These are phyloP conservation scores for Mungos mungo DNA, from an alignment of 2,113 vertebrate genomes.

Conservation along the genomic window DNA sequence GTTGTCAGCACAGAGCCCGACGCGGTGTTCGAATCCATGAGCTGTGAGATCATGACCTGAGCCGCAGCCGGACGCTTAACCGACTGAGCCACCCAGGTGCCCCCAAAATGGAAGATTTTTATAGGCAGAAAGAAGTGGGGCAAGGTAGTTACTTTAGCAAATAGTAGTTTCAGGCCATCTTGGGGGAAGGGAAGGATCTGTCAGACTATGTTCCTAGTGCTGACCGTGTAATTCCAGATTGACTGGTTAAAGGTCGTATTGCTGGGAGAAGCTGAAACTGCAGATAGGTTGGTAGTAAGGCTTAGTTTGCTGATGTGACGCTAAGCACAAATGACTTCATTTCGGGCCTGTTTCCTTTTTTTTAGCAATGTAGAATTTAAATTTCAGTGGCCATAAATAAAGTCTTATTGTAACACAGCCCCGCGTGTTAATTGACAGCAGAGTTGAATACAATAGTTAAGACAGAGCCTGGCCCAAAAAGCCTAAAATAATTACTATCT, in stretches of 20 bases:
- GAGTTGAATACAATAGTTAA: background rate
- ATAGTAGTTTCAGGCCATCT: background rate
- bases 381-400: constrained; percentile 29
- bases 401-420: background rate
- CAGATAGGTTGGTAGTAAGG: background rate
- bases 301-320: background rate
- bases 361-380: background rate
- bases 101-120: background rate
- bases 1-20: too few relatives aligned
- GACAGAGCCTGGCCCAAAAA: background rate
- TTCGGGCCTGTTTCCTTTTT: background rate
- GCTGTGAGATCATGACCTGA: too few relatives aligned
- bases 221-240: background rate
- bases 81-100: too few relatives aligned
- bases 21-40: too few relatives aligned
- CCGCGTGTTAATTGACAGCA: background rate
- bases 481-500: background rate
- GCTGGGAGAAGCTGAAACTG: background rate
- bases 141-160: background rate
- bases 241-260: background rate
- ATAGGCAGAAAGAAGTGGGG: background rate
- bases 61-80: too few relatives aligned
- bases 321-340: background rate
- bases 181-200: background rate
- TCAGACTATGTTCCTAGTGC: background rate